Base-by-base conservation (phyloP, 2,888 invertebrate genomes). In the Litoditis marina region DNA sequence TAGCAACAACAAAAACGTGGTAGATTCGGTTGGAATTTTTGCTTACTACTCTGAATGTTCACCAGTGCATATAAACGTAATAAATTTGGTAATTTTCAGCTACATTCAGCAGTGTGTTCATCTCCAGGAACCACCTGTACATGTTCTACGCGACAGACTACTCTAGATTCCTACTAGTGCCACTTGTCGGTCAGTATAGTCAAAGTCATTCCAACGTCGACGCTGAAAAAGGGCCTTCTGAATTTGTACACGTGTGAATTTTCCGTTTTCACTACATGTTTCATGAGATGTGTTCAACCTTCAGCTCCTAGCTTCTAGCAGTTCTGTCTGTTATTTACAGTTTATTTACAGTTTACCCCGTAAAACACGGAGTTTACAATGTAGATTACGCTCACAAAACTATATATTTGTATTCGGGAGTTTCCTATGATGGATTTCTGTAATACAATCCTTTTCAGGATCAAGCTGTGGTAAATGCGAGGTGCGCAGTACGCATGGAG, bases 61-160 rank as follows among this genome's bases (percentile, higher is more conserved):
- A n/a, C n/a, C n/a, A n/a, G n/a, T n/a, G n/a, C n/a, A n/a, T n/a
- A n/a, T n/a, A n/a, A n/a, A n/a, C n/a, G n/a, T n/a, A n/a, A n/a
- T n/a, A n/a, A n/a, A n/a, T n/a, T n/a, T n/a, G n/a, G n/a, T n/a
- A n/a, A 6, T n/a, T 19, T 56, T 46, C 27, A 47, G 57, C 57
- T 8, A 57, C 57, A 6, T 60, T 60, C 42, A 53, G 53, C 4
- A 60, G 53, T 52, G 19, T 44, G 28, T 60, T 60, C 44, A 62
- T 62, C 42, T 62, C 55, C 0, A 31, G 62, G 19, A 62, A 62
- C n/a, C 62, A 62, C 42, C 39, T 62, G 16, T 62, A 62, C 25
- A 44, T 62, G 42, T 62, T 62, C 42, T 51, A 42, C 16, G 62
- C 39, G 1, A 13, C 42, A 0, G 56, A 62, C 25, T 62, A 50